Evolutionary conservation across 1,140 invertebrate species (phyloP).

Genomic region (Hylaeus volcanicus): DNA sequence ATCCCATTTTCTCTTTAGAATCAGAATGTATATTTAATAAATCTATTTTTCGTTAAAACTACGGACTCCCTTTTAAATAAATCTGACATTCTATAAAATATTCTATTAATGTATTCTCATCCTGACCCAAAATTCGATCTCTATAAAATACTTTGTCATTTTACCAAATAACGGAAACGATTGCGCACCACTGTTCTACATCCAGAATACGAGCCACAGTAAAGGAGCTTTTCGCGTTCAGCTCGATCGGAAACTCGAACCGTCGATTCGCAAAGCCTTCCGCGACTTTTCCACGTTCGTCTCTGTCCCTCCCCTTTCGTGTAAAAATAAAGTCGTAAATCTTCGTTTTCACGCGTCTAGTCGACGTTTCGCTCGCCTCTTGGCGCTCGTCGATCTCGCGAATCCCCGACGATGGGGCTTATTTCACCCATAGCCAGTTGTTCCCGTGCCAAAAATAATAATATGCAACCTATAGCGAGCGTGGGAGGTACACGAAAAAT

Average conservation of each 20-base stretch:
- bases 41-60: too few relatives aligned
- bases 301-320: slow-evolving; percentile 2
- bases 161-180: too few relatives aligned
- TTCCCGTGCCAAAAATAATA: slow-evolving; percentile 31
- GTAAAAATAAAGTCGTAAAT: slow-evolving; percentile 53
- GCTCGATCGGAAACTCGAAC: slow-evolving; percentile 43
- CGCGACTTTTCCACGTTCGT: neutral
- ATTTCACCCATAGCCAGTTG: neutral
- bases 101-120: too few relatives aligned
- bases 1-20: too few relatives aligned
- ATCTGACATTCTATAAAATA: too few relatives aligned
- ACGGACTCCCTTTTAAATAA: too few relatives aligned
- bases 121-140: too few relatives aligned
- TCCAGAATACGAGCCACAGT: slow-evolving; percentile 3
- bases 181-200: too few relatives aligned
- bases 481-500: neutral
- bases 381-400: neutral
- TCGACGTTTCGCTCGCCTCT: neutral
- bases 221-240: slow-evolving; percentile 39
- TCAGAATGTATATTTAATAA: too few relatives aligned
- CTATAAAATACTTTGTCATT: too few relatives aligned
- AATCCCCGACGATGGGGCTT: slow-evolving; percentile 9
- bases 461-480: neutral
- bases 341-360: slow-evolving; percentile 23
- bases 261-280: slow-evolving; percentile 47